Conservation (phyloP, 1,140 invertebrate species). For the Lineus longissimus region DNA sequence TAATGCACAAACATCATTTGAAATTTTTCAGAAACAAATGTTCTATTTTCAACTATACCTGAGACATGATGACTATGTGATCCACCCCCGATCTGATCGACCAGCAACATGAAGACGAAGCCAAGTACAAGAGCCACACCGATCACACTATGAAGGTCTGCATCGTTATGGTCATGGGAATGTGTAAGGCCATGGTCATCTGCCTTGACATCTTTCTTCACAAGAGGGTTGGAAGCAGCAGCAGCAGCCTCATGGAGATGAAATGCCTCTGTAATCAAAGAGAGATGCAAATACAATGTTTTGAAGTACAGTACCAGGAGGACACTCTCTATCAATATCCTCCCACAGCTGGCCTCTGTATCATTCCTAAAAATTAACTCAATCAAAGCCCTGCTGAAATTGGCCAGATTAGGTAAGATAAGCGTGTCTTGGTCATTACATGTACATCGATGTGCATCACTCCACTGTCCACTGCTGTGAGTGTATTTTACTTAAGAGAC, state of each 20-base stretch:
- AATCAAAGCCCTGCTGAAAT: background rate
- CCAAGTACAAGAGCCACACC: slow-evolving; percentile 75
- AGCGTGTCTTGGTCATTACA: background rate
- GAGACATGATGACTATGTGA: slow-evolving; percentile 28
- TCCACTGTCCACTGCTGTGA: too few relatives aligned
- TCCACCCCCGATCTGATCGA: slow-evolving; percentile 73
- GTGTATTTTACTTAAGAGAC: too few relatives aligned
- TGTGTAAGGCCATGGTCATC: slow-evolving; percentile 18
- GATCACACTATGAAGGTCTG: slow-evolving; percentile 55
- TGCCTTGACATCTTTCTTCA: background rate
- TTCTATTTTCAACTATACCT: slow-evolving; percentile 10
- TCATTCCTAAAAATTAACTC: background rate
- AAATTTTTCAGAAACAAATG: too few relatives aligned
- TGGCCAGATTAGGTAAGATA: background rate
- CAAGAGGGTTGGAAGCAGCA: background rate
- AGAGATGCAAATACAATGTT: too few relatives aligned
- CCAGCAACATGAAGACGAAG: slow-evolving; percentile 96
- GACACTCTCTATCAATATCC: too few relatives aligned
- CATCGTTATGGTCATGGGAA: slow-evolving; percentile 32
- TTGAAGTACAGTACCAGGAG: too few relatives aligned
- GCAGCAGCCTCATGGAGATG: background rate
- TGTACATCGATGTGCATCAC: too few relatives aligned
- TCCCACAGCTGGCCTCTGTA: too few relatives aligned
- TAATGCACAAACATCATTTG: too few relatives aligned
- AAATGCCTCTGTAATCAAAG: slow-evolving; percentile 2